Base-by-base conservation (phyloP, 35 echinoderm and acorn worm genomes). In the Eucidaris tribuloides region DNA sequence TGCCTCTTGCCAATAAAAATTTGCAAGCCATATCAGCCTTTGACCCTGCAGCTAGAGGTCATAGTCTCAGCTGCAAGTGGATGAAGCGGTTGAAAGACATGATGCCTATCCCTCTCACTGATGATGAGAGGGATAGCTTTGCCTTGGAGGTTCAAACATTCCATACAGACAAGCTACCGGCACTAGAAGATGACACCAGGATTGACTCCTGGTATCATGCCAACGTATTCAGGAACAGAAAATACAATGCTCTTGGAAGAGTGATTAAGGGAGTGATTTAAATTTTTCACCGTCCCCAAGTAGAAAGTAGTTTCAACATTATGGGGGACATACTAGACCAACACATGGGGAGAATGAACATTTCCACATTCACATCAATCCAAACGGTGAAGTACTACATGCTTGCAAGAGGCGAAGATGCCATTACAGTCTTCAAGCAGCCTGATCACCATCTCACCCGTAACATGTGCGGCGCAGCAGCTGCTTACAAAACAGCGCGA, bases 131-230 rank as follows among this genome's bases (percentile, higher is more conserved):
- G 36, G 77, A 79, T 54, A 14, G 6, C 17, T 79, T 54, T 79
- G 77, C 49, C 44, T 7, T 79, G 2, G 9, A 79, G 45, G 77
- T 79, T 24, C 77, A 54, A 22, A 79, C 39, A 7, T 79, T 52
- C 45, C 77, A 79, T 5, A 79, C 77, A 18, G 77, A 79, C 27
- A 79, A 33, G 2, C 39, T 79, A 45, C 77, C 44, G 2, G 17
- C 33, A 14, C 23, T 52, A 19, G 39, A 79, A 15, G 37, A 48
- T 19, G 43, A 48, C 9, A 27, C 20, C 28, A 68, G 63, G 17
- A 27, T 27, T 20, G 63, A 68, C 38, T 27, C 38, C 28, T 68
- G 63, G 63, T 68, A 68, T n/a, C n/a, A n/a, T n/a, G n/a, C n/a
- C n/a, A n/a, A n/a, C 49, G 9, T 54, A n/a, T 9, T 11, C n/a